These are phyloP conservation scores for Syndactyla subalaris DNA, from an alignment of 2,797 vertebrate genomes.

Conservation along the genomic window DNA sequence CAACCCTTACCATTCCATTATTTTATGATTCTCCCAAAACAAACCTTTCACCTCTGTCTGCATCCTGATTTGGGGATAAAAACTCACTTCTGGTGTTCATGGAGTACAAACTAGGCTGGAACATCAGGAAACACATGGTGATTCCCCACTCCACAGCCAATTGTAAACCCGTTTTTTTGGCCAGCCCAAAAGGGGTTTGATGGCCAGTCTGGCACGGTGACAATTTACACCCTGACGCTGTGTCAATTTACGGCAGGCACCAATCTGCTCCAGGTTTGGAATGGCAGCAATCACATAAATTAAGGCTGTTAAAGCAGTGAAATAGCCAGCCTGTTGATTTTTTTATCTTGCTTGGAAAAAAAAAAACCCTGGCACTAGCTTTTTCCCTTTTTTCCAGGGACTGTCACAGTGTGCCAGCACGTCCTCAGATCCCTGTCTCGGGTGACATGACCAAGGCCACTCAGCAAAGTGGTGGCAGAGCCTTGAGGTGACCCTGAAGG, in stretches of 20 bases:
- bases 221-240: background rate
- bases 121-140: fast-evolving
- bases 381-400: background rate
- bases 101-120: background rate
- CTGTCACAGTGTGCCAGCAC: fast-evolving
- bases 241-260: background rate
- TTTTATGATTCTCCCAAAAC: background rate
- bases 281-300: conserved; percentile 44
- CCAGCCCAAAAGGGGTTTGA: background rate
- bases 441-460: background rate
- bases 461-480: background rate
- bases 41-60: too few species aligned
- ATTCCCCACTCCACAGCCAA: fast-evolving
- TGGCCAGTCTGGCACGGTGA: background rate
- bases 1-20: too few species aligned
- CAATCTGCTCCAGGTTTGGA: background rate
- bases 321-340: conserved; percentile 26
- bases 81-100: fast-evolving
- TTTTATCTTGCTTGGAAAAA: background rate
- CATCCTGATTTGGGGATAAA: background rate
- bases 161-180: background rate
- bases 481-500: background rate
- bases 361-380: background rate
- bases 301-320: background rate
- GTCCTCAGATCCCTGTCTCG: fast-evolving